Conservation (phyloP, 2,113 vertebrate genomes). For the Tetrao urogallus region DNA sequence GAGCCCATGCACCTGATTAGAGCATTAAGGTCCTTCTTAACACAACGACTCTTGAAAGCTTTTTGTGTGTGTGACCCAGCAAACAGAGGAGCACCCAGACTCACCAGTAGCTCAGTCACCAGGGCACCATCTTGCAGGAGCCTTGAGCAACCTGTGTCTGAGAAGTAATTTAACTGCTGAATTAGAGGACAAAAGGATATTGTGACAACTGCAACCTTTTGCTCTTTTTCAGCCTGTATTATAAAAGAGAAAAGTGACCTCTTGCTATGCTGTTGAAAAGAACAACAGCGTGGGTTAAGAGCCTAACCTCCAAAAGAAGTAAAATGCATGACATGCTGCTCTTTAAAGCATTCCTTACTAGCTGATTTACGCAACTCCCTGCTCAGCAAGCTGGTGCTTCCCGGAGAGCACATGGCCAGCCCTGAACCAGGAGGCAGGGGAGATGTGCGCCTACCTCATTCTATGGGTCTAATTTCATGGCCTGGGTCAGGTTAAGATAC, state of each 20-base stretch:
- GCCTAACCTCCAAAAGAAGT: conserved; percentile 6
- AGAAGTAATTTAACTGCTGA: not conserved
- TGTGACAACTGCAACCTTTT: not conserved
- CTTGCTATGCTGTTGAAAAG: conserved; percentile 13
- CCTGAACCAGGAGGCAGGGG: not conserved
- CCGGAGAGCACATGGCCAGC: not conserved
- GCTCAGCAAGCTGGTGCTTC: not conserved
- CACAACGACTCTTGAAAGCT: not conserved
- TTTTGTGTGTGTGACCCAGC: conserved; percentile 3
- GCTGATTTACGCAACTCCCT: not conserved
- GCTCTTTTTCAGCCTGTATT: not conserved
- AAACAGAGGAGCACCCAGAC: conserved; percentile 14
- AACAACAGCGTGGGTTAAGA: conserved; percentile 64
- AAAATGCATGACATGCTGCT: not conserved
- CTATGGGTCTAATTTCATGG: not conserved
- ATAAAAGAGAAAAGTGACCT: conserved; percentile 52
- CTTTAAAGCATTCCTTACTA: not conserved
- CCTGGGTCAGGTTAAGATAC: not conserved
- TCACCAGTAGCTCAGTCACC: not conserved
- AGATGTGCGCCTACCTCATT: not conserved
- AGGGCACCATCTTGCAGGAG: not conserved
- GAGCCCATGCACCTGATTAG: conserved; percentile 21
- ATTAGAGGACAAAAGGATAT: conserved; percentile 41
- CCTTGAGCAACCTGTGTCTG: conserved; percentile 25
- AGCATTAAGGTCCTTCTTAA: not conserved